Evolutionary conservation across 2,797 vertebrate genomes (phyloP).

Genomic region (Bucorvus abyssinicus): DNA sequence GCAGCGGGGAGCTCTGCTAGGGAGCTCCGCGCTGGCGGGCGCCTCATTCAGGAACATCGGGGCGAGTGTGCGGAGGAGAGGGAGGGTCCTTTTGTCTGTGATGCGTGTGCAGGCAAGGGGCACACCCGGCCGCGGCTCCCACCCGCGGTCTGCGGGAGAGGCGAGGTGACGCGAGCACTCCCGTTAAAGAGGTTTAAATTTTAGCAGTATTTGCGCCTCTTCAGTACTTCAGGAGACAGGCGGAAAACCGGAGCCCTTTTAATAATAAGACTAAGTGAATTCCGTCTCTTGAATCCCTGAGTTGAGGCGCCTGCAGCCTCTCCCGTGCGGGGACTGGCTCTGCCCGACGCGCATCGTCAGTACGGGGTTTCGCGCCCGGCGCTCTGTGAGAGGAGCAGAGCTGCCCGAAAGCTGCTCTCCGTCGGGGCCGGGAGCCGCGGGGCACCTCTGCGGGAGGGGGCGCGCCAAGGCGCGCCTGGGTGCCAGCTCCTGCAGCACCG

Average conservation of each 20-base stretch:
- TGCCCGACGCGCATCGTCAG: background rate
- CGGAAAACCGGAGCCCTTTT: background rate
- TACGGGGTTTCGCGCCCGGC: background rate
- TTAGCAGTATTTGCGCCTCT: background rate
- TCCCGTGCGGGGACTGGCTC: background rate
- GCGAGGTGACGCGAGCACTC: background rate
- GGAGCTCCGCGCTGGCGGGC: background rate
- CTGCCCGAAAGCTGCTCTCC: background rate
- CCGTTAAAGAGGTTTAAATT: background rate
- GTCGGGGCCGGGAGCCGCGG: background rate
- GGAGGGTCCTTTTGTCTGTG: slow-evolving; percentile 14
- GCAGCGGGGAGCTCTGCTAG: background rate
- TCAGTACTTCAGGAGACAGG: background rate
- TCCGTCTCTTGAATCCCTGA: background rate
- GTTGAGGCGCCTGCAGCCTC: background rate
- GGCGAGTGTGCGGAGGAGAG: background rate
- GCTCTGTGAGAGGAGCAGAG: background rate
- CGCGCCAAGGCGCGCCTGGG: background rate
- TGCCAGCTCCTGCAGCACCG: background rate
- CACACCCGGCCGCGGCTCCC: background rate
- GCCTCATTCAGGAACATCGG: background rate
- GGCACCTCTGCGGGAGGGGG: background rate
- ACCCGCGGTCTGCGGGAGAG: background rate
- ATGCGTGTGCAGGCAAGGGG: background rate
- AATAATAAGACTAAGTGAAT: background rate